Percentiles rank a stretch among this genome's conserved stretches.
These are phyloP conservation scores for Eupithecia dodoneata DNA, from an alignment of 2,888 invertebrate genomes.

Conservation along the genomic window DNA sequence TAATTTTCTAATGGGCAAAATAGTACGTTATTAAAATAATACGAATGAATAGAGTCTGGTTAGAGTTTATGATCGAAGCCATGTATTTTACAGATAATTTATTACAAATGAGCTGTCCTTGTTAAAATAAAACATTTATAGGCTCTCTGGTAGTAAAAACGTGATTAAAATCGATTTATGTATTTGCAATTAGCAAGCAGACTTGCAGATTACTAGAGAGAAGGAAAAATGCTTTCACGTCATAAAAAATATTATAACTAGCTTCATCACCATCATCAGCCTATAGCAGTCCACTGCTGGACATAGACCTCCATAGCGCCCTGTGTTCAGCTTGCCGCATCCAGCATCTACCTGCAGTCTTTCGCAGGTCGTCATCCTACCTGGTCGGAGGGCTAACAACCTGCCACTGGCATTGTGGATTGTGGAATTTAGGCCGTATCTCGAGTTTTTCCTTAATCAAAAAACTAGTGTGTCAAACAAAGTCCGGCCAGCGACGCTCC, in stretches of 20 bases:
- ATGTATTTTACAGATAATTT: constrained; percentile 15
- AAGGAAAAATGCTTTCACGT: background rate
- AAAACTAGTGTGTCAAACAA: background rate
- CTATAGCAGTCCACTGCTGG: too few species aligned
- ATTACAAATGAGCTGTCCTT: constrained; percentile 18
- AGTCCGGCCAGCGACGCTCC: too few species aligned
- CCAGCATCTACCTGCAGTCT: too few species aligned
- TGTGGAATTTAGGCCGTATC: background rate
- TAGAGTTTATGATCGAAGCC: background rate
- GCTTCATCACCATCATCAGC: background rate
- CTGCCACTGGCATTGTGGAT: too few species aligned
- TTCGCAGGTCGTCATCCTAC: too few species aligned
- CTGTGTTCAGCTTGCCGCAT: too few species aligned
- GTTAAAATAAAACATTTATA: constrained; percentile 18
- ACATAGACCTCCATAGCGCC: too few species aligned
- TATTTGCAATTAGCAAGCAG: constrained; percentile 21
- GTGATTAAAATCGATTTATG: background rate
- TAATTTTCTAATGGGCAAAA: background rate
- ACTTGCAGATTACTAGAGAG: background rate
- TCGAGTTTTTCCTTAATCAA: background rate
- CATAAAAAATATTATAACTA: background rate
- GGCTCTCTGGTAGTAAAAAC: constrained; percentile 19
- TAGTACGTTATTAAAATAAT: background rate
- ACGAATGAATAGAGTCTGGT: background rate
- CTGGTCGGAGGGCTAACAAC: too few species aligned